Evolutionary conservation across 2,888 invertebrate genomes (phyloP), one percentile per base, ranked within the genome.

Genomic region (Erannis defoliaria): DNA sequence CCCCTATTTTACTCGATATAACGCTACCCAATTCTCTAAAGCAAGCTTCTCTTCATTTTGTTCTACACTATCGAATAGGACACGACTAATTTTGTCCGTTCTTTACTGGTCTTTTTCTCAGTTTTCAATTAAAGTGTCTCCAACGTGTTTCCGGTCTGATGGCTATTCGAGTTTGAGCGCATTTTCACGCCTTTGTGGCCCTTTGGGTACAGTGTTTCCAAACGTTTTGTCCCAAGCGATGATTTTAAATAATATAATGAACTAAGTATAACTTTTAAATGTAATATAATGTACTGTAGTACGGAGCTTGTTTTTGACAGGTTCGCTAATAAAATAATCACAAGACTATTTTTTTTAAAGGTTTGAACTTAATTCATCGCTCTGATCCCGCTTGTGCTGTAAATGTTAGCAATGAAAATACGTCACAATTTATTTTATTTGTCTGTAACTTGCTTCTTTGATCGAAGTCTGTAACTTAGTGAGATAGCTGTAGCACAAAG

Each of bases 51-150:
- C 58, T 64, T 72, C 49, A 53, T 73, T 72, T 74, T 76, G 78
- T 74, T 71, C 62, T 57, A 18, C 35, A 54, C 43, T 62, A 70
- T 73, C 67, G 67, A 62, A 64, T 62, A 55, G 62, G 60, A 75
- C 74, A 68, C 74, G 68, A 73, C 74, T 81, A 81, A 84, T 82
- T 80, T 73, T 62, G 75, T 76, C 82, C 78, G 79, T 78, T 78
- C 55, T 21, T 82, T 80, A 74, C 60, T 65, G 68, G 76, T 81
- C 77, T 84, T 83, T 80, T 75, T 72, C 56, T 70, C 45, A 45
- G 18, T 56, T 80, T 87, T 86, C 84, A 87, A 88, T 87, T 86
- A 86, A 82, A 79, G 65, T 68, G 75, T 73, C 55, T 33, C 55
- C 75, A 77, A 76, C 78, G 75, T 72, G 77, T 82, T 86, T 82